Conservation (phyloP, 2,888 invertebrate species). For the Euzetes globulus region DNA sequence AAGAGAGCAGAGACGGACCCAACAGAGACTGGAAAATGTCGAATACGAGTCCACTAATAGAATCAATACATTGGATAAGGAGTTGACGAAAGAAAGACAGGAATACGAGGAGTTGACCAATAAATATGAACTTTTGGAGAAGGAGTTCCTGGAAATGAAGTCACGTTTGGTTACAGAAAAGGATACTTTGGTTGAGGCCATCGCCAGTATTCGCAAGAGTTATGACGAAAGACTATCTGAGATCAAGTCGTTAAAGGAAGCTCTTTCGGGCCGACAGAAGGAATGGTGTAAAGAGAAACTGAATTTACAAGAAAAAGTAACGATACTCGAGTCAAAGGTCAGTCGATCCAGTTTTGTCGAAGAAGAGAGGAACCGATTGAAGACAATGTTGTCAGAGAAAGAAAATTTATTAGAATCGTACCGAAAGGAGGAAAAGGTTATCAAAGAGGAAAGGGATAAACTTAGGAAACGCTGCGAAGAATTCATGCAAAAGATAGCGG, state of each 20-base stretch:
- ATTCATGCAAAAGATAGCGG: conserved; percentile 54
- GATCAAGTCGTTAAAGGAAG: conserved; percentile 59
- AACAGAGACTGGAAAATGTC: conserved; percentile 38
- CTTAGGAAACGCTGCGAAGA: conserved; percentile 61
- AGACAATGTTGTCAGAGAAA: conserved; percentile 64
- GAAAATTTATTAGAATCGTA: conserved; percentile 64
- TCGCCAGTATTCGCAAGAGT: conserved; percentile 58
- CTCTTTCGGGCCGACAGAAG: conserved; percentile 54
- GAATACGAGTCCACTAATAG: conserved; percentile 36
- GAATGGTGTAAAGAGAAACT: conserved; percentile 66
- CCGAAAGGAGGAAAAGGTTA: conserved; percentile 60
- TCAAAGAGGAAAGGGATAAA: conserved; percentile 61
- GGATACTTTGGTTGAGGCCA: conserved; percentile 63
- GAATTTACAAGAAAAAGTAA: conserved; percentile 54
- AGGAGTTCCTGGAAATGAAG: conserved; percentile 74
- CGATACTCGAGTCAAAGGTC: conserved; percentile 48
- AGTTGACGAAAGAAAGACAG: conserved; percentile 60
- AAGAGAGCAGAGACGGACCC: conserved; percentile 39
- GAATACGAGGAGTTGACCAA: conserved; percentile 70
- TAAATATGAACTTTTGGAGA: conserved; percentile 73
- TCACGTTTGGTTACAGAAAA: conserved; percentile 73
- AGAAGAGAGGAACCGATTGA: conserved; percentile 61
- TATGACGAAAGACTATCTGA: conserved; percentile 57
- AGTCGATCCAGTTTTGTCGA: conserved; percentile 45
- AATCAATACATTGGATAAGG: conserved; percentile 58